phyloP scores from a whole-genome alignment of 2,797 vertebrate species.

The Rhincodon typus region DNA sequence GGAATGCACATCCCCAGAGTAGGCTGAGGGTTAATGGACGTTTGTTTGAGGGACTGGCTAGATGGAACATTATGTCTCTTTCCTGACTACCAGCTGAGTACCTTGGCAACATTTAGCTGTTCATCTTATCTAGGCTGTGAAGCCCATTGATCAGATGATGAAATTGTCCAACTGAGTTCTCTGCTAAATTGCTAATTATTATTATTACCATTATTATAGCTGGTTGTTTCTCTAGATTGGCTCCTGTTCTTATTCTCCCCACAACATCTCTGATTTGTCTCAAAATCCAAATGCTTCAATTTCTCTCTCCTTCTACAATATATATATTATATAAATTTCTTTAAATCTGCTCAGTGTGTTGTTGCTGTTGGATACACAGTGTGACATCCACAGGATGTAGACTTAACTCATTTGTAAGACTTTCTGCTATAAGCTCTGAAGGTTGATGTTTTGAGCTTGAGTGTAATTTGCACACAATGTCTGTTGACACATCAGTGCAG shows the following conservation, averaged over 20 bases:
- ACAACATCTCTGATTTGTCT: background rate
- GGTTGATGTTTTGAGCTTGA: too few species aligned
- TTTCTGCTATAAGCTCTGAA: too few species aligned
- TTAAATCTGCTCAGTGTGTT: background rate
- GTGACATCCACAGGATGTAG: background rate
- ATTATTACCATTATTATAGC: background rate
- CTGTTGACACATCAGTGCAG: too few species aligned
- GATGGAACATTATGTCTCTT: background rate
- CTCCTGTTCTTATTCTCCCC: background rate
- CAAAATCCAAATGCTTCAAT: background rate
- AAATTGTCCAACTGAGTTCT: background rate
- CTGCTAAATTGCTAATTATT: background rate
- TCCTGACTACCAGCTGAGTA: background rate
- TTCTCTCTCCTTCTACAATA: too few species aligned
- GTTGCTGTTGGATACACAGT: background rate
- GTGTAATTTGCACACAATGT: too few species aligned
- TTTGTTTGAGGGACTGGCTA: background rate
- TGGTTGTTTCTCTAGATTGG: background rate
- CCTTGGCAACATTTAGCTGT: background rate
- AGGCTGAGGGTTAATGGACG: background rate
- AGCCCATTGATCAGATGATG: background rate
- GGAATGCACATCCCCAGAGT: background rate
- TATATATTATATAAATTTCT: background rate
- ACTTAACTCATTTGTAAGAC: background rate
- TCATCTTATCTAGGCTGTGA: background rate